Percentiles rank a stretch among this genome's conserved stretches.
Evolutionary conservation across 2,888 invertebrate genomes (phyloP).

Genomic region (Tachina lurida): DNA sequence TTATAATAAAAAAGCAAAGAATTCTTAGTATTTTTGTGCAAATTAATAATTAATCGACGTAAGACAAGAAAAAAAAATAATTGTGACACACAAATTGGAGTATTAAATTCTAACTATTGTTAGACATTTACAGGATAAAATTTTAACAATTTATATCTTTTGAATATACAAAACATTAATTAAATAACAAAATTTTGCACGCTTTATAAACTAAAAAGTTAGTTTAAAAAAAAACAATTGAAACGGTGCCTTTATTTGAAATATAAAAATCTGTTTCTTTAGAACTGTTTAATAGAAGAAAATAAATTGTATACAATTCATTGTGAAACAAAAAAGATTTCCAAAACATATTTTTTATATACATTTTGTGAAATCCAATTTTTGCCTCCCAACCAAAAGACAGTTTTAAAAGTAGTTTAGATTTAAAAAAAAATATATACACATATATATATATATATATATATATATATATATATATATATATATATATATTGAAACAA

Average conservation of each 20-base stretch:
- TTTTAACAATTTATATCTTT: slow-evolving; percentile 35
- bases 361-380: slow-evolving; percentile 51
- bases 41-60: slow-evolving; percentile 29
- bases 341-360: slow-evolving; percentile 53
- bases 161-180: slow-evolving; percentile 16
- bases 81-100: slow-evolving; percentile 30
- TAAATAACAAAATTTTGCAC: slow-evolving; percentile 49
- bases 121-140: slow-evolving; percentile 46
- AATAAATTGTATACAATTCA: slow-evolving; percentile 36
- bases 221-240: slow-evolving; percentile 42
- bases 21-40: slow-evolving; percentile 54
- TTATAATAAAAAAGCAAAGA: background rate
- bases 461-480: background rate
- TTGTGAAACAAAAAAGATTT: slow-evolving; percentile 50
- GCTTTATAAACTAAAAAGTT: slow-evolving; percentile 59
- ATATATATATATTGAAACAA: background rate
- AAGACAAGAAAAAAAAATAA: slow-evolving; percentile 9
- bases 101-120: slow-evolving; percentile 65
- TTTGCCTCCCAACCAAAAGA: background rate
- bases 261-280: slow-evolving; percentile 68
- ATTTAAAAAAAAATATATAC: slow-evolving; percentile 6
- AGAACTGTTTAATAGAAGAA: slow-evolving; percentile 49
- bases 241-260: slow-evolving; percentile 71
- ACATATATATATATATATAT: background rate
- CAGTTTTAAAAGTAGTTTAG: slow-evolving; percentile 51